A percentile compares a stretch with the other conserved stretches of the same genome.
These are phyloP conservation scores for Zenarchopterus dispar DNA, from an alignment of 2,797 vertebrate genomes.

Conservation along the genomic window DNA sequence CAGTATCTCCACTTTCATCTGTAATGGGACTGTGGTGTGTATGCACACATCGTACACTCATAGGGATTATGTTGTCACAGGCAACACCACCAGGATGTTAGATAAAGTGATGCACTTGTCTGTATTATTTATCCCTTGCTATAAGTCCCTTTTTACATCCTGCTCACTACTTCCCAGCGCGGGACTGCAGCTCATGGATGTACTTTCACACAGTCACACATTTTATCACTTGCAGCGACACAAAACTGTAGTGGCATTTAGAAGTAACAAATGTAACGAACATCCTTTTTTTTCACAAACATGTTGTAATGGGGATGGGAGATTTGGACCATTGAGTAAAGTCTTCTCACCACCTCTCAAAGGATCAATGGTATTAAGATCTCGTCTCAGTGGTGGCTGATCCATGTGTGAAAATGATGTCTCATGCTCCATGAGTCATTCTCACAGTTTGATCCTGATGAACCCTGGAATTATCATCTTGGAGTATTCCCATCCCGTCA, in stretches of 20 bases:
- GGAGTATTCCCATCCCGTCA: too few relatives aligned
- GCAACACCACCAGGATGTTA: slow-evolving; percentile 61
- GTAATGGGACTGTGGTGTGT: slow-evolving; percentile 47
- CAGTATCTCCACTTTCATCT: slow-evolving; percentile 48
- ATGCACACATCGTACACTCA: slow-evolving; percentile 34
- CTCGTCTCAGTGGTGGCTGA: too few relatives aligned
- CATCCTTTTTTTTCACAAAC: background rate
- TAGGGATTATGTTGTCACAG: slow-evolving; percentile 73
- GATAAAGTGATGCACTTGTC: slow-evolving; percentile 73
- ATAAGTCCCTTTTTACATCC: slow-evolving; percentile 58
- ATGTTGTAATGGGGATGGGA: too few relatives aligned
- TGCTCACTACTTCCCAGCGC: slow-evolving; percentile 46
- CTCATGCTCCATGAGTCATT: too few relatives aligned
- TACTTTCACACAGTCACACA: slow-evolving; percentile 28
- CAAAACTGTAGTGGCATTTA: slow-evolving; percentile 31
- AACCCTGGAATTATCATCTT: too few relatives aligned
- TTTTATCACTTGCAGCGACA: slow-evolving; percentile 33
- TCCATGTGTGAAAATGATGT: too few relatives aligned
- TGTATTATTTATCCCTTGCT: slow-evolving; percentile 60
- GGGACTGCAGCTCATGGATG: slow-evolving; percentile 36
- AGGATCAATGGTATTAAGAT: too few relatives aligned
- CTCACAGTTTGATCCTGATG: too few relatives aligned
- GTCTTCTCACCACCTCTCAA: too few relatives aligned
- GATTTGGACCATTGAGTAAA: too few relatives aligned
- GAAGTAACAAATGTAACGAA: slow-evolving; percentile 38